Percentiles rank a stretch among this genome's conserved stretches.
phyloP scores from a whole-genome alignment of 2,797 vertebrate genomes.

The Sebastes glaucus region DNA sequence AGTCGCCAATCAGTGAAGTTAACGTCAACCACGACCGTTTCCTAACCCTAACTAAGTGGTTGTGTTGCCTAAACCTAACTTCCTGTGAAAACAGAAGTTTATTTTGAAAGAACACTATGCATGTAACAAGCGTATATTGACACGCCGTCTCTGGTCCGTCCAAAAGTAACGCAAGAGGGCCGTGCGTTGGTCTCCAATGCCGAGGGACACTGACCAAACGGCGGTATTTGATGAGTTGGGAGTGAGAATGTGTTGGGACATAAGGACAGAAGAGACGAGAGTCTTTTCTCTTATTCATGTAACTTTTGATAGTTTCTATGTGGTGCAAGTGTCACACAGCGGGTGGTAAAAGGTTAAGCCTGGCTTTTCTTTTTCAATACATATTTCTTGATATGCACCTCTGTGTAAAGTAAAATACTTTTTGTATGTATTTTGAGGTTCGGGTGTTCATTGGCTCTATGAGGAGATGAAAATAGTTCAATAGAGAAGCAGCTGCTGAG shows the following conservation, averaged over 20 bases:
- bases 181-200: no score
- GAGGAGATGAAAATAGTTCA: neutral
- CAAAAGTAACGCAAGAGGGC: no score
- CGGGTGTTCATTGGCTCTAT: neutral
- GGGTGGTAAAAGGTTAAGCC: neutral
- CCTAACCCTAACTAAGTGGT: no score
- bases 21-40: no score
- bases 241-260: neutral
- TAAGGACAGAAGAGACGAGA: neutral
- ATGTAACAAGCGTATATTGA: no score
- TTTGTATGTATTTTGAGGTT: neutral
- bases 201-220: no score
- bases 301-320: neutral
- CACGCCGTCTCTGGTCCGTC: no score
- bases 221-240: no score
- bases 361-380: neutral
- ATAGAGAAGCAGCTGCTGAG: constrained; percentile 11
- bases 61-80: no score
- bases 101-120: no score
- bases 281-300: neutral
- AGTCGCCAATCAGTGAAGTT: no score
- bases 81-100: no score
- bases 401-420: neutral
- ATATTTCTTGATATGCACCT: neutral
- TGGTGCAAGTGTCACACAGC: neutral